phyloP scores from a whole-genome alignment of 2,113 vertebrate genomes.

The Platycercus adscitus region DNA sequence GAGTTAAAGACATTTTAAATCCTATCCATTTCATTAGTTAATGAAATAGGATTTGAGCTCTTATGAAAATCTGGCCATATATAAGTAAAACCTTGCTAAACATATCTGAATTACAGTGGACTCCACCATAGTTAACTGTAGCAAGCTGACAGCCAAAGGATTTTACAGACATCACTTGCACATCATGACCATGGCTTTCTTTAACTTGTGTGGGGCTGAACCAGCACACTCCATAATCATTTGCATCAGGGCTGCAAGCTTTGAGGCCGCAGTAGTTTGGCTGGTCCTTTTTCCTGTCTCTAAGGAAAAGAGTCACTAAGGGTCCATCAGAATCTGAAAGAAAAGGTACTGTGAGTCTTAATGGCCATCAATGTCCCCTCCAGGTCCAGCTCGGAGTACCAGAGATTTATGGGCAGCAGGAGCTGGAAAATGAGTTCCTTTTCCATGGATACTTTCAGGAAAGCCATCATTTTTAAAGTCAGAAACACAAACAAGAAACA shows the following conservation, averaged over 20 bases:
- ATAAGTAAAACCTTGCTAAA: neutral
- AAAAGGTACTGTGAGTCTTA: neutral
- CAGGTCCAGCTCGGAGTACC: neutral
- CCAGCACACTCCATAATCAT: neutral
- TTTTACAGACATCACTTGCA: neutral
- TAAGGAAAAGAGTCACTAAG: neutral
- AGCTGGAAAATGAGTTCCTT: neutral
- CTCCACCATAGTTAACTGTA: neutral
- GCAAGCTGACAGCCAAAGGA: neutral
- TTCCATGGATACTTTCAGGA: neutral
- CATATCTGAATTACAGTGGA: neutral
- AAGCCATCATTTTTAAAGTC: neutral
- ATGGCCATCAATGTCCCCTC: neutral
- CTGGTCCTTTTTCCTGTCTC: neutral
- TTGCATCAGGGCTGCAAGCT: neutral
- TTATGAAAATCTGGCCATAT: neutral
- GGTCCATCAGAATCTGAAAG: neutral
- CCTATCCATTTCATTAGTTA: neutral
- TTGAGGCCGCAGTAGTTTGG: neutral
- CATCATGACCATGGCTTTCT: neutral
- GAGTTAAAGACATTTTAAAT: neutral
- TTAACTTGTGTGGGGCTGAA: neutral
- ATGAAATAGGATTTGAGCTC: neutral
- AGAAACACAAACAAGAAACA: neutral
- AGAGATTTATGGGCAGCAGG: neutral